Base-by-base conservation (phyloP, 2,888 invertebrate species). In the Ariolimax columbianus region DNA sequence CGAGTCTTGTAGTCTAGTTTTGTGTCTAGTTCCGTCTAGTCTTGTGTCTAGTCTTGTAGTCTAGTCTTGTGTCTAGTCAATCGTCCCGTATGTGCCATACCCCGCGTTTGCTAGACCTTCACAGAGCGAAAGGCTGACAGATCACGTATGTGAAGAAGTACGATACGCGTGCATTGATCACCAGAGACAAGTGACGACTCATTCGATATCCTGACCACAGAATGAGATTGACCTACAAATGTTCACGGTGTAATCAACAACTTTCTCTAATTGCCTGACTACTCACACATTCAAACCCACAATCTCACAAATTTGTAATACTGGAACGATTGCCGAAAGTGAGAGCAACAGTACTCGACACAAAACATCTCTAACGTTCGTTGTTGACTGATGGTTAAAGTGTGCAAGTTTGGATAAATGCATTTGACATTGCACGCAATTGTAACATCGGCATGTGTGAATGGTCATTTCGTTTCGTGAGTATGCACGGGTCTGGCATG, bases 361-460 rank as follows among this genome's bases (percentile, higher is more conserved):
- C 14, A n/a, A 30, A 3, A 55, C 36, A 6, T n/a, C 17, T 36
- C 23, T 3, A 26, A 7, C 26, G 59, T 36, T 19, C 77, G 4
- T 38, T 36, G 3, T 26, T 77, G 77, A 77, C 59, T 36, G 33
- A 55, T 77, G 55, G 59, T 38, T 7, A 30, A n/a, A 11, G 33
- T n/a, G 75, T 2, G 75, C 26, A 33, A 23, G 47, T 1, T 3
- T 0, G 23, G 33, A 59, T 33, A 59, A 79, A 79, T 43, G 79
- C 79, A 63, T 79, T 79, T 79, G 43, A 68, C 66, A 33, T 11
- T n/a, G 59, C 79, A 79, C 79, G 79, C 79, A 43, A 79, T 79
- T n/a, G 0, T 30, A 68, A 79, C 79, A 68, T 79, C 79, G 23
- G 23, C 66, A 79, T 63, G 66, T 79, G 79, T 63, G 79, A 79